Evolutionary conservation across 2,797 vertebrate genomes (phyloP), one percentile per base, ranked within the genome.

Genomic region (Chelon auratus): DNA sequence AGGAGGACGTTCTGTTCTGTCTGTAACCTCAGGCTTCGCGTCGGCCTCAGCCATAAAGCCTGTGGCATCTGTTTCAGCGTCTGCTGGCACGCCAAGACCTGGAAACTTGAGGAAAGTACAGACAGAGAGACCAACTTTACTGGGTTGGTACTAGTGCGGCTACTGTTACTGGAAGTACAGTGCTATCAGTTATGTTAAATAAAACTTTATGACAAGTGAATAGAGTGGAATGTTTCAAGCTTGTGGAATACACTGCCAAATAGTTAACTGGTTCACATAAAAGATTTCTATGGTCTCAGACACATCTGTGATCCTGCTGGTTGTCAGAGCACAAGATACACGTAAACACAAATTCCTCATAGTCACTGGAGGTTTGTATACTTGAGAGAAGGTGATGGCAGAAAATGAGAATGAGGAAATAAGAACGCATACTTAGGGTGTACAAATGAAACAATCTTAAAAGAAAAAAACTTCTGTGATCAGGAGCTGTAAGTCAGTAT

Each of bases 51-150:
- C 43, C 1, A 18, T 37, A 37, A 79, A 51, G 22, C 8, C 58
- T 10, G 12, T 3, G 12, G 60, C n/a, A 3, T 60, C 62, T 73
- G 75, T 54, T 40, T 7, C 75, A 17, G 54, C 59, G 76, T 81
- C 84, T 73, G 56, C 54, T 24, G 66, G 39, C 14, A 61, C 55
- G 57, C 63, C 53, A 30, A 64, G 68, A 82, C 59, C 74, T 71
- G 84, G 48, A 65, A 75, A 62, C 92, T 92, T 75, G 26, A 71
- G 50, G 67, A 65, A 51, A 77, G 30, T 39, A 64, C 52, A 85
- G 58, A 81, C 17, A 83, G 11, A 62, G 56, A 43, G 9, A 69
- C 42, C 13, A 57, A 26, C 50, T 54, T 51, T n/a, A 20, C 20
- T 17, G 26, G 18, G 24, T 42, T 20, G 20, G 12, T 14, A 56